Evolutionary conservation across 2,888 invertebrate genomes (phyloP).

Genomic region (Brachyopa scutellaris): DNA sequence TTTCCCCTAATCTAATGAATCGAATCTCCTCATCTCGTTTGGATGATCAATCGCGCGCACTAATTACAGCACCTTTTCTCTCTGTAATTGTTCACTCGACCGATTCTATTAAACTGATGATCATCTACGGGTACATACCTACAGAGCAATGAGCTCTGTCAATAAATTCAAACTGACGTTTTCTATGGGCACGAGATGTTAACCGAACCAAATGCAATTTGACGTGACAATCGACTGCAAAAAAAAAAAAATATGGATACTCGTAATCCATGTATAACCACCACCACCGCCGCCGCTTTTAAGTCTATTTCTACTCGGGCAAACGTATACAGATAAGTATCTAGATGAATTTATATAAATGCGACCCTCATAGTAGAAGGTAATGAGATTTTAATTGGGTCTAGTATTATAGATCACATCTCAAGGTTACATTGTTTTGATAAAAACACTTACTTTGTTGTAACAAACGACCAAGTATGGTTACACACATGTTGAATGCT

Average conservation of each 20-base stretch:
- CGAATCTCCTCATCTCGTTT: constrained; percentile 19
- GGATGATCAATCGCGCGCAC: constrained; percentile 41
- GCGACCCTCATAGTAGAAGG: constrained; percentile 43
- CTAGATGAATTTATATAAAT: constrained; percentile 44
- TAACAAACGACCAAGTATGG: constrained; percentile 27
- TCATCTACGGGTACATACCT: too few species aligned
- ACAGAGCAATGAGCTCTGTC: constrained; percentile 63
- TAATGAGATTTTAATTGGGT: constrained; percentile 47
- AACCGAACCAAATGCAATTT: constrained; percentile 54
- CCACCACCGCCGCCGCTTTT: neutral
- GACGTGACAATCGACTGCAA: constrained; percentile 67
- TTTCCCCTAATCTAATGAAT: constrained; percentile 15
- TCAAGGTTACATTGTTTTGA: constrained; percentile 49
- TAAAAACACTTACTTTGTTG: neutral
- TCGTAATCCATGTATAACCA: neutral
- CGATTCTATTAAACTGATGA: constrained; percentile 60
- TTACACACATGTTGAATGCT: constrained; percentile 14
- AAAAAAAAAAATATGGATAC: constrained; percentile 11
- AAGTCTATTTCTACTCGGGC: constrained; percentile 9
- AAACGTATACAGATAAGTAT: neutral
- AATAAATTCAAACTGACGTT: constrained; percentile 64
- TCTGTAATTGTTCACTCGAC: constrained; percentile 54
- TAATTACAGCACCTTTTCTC: constrained; percentile 56
- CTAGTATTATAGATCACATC: constrained; percentile 25
- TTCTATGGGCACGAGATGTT: constrained; percentile 62